Base-by-base conservation (phyloP, 1,140 invertebrate species). In the Micrasema minimum region DNA sequence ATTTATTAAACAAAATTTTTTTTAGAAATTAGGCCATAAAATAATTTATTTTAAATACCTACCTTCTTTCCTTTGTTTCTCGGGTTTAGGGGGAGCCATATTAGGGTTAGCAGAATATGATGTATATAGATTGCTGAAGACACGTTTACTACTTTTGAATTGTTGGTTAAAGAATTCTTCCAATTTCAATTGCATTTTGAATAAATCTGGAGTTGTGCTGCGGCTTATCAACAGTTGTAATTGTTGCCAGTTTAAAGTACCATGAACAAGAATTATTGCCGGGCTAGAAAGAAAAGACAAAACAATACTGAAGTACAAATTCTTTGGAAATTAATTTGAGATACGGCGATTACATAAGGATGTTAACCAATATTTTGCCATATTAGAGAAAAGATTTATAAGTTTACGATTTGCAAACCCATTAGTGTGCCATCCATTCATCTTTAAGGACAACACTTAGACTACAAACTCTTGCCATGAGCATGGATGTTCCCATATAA, bases 91-190 rank as follows among this genome's bases (percentile, higher is more conserved):
- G 41, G 50, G 53, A 26, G 37, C 48, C 9, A 48, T 51, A 22
- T 62, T 70, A n/a, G 66, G 18, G 23, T 77, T 76, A 4, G 48
- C 74, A 75, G 77, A 75, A 37, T 82, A 82, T 46, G 77, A 81
- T 5, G 81, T 80, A 26, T 92, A 89, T 0, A 95, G 80, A 20
- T 90, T 93, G 61, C 90, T 94, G 79, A 96, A 96, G 5, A 96
- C 94, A 5, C 94, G 87, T 81, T 96, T 96, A 76, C 93, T 95
- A 69, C 93, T 96, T 78, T 96, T 96, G 80, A 97, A 96, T 82
- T 97, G 95, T 79, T 97, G 94, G 50, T 92, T 92, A 80, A 98
- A 98, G 84, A 98, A 99, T 85, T 99, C 96, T 77, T 98, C 96
- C 7, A 98, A 85, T 81, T 98, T 98, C 62, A 94, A 91, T 78